A percentile compares a stretch with the other conserved stretches of the same genome.
Evolutionary conservation across 2,888 invertebrate species (phyloP).

Genomic region (Macrophya annulata): DNA sequence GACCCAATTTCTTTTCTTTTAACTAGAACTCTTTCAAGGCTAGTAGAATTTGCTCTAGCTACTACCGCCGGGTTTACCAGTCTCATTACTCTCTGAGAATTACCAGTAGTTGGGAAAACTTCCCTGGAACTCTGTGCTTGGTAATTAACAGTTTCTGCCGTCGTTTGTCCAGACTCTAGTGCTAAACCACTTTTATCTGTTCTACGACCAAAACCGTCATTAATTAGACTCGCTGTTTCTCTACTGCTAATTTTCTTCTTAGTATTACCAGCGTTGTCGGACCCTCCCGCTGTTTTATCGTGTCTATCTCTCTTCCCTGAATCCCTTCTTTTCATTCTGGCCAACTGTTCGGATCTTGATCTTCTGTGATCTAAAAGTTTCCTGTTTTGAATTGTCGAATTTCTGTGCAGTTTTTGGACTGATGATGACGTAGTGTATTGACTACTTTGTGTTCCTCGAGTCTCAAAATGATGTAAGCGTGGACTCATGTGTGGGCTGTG

Average conservation of each 20-base stretch:
- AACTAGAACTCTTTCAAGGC: constrained; percentile 60
- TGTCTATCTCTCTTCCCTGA: constrained; percentile 63
- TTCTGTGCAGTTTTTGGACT: constrained; percentile 58
- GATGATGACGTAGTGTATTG: constrained; percentile 58
- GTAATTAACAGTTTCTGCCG: constrained; percentile 13
- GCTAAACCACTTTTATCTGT: constrained; percentile 75
- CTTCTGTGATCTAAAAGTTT: constrained; percentile 75
- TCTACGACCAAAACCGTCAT: constrained; percentile 77
- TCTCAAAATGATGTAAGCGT: constrained; percentile 75
- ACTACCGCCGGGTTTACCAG: constrained; percentile 56
- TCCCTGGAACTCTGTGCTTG: constrained; percentile 52
- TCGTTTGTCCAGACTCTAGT: constrained; percentile 59
- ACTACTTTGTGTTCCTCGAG: constrained; percentile 62
- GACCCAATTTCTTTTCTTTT: constrained; percentile 67
- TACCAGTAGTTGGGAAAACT: constrained; percentile 11
- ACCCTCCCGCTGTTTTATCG: constrained; percentile 48
- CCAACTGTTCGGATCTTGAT: constrained; percentile 74
- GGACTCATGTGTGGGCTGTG: constrained; percentile 76
- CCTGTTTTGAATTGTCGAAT: constrained; percentile 70
- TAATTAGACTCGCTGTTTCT: constrained; percentile 62
- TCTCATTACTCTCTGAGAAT: constrained; percentile 55
- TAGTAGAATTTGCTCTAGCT: constrained; percentile 55
- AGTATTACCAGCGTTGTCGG: neutral
- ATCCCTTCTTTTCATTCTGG: constrained; percentile 70
- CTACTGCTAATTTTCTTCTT: constrained; percentile 8